Conservation (phyloP, 2,797 vertebrate species). For the Trichosurus vulpecula region DNA sequence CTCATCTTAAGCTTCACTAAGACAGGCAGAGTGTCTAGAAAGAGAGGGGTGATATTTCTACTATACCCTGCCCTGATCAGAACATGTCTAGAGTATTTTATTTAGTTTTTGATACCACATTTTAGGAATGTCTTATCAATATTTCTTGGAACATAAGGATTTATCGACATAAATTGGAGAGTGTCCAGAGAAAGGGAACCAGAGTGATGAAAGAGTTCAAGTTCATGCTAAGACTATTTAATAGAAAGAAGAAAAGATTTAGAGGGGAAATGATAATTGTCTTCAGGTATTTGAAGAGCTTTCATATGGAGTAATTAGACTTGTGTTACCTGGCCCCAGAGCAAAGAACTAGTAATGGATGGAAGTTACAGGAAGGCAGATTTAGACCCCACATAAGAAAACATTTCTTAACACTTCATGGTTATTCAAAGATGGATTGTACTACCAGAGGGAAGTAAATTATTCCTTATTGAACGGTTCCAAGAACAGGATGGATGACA, state of each 20-base stretch:
- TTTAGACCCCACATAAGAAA: background rate
- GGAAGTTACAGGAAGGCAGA: background rate
- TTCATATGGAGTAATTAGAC: background rate
- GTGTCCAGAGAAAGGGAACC: background rate
- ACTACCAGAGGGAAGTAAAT: background rate
- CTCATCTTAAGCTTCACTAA: background rate
- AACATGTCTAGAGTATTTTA: background rate
- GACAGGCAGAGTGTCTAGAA: background rate
- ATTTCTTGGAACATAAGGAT: background rate
- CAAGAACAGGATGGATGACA: background rate
- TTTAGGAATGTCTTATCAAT: background rate
- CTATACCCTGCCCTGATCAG: background rate
- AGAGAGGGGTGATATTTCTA: background rate
- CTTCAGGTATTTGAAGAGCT: background rate
- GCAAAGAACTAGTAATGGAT: background rate
- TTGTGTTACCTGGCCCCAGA: background rate
- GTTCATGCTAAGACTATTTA: background rate
- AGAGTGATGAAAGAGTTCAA: background rate
- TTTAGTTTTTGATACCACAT: background rate
- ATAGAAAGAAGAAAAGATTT: background rate
- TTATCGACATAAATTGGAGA: background rate
- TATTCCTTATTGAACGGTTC: background rate
- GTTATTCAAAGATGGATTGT: background rate
- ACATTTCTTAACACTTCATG: background rate
- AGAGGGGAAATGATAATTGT: background rate